Conservation (phyloP, 1,140 invertebrate species). For the Drosophila lacteicornis region DNA sequence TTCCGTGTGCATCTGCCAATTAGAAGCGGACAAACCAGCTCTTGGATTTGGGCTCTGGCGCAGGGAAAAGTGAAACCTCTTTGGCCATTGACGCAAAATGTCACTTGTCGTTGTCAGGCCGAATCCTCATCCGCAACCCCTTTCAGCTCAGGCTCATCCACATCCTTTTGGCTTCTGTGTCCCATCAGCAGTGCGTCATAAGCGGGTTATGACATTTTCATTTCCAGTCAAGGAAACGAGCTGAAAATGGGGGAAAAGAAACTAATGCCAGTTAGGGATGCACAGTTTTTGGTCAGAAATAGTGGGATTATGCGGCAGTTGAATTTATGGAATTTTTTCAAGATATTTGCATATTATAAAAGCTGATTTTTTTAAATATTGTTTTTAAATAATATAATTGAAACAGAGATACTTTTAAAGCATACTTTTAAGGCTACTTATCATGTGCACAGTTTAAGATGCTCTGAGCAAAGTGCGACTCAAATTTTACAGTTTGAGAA, state of each 20-base stretch:
- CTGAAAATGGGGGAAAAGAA: slow-evolving; percentile 16
- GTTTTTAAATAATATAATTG: too few species aligned
- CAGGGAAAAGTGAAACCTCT: slow-evolving; percentile 34
- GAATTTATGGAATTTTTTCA: neutral
- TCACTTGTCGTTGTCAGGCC: slow-evolving; percentile 50
- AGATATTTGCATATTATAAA: neutral
- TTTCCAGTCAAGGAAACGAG: slow-evolving; percentile 24
- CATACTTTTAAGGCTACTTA: too few species aligned
- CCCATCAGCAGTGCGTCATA: slow-evolving; percentile 56
- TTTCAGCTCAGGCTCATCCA: slow-evolving; percentile 5
- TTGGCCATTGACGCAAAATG: slow-evolving; percentile 56
- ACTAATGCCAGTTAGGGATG: neutral
- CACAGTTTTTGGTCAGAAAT: slow-evolving; percentile 2
- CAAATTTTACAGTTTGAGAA: too few species aligned
- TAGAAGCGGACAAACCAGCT: slow-evolving; percentile 31
- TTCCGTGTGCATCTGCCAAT: slow-evolving; percentile 56
- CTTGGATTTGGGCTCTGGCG: slow-evolving; percentile 7
- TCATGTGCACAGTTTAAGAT: too few species aligned
- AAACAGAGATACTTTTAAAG: too few species aligned
- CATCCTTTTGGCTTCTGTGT: slow-evolving; percentile 6
- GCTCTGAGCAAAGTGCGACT: too few species aligned
- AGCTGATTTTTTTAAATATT: neutral
- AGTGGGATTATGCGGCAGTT: slow-evolving; percentile 1
- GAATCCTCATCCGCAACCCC: slow-evolving; percentile 1
- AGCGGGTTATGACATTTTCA: slow-evolving; percentile 74